Percentiles rank a stretch among this genome's conserved stretches.
phyloP scores from a whole-genome alignment of 2,113 vertebrate species.

The Xerus inauris region DNA sequence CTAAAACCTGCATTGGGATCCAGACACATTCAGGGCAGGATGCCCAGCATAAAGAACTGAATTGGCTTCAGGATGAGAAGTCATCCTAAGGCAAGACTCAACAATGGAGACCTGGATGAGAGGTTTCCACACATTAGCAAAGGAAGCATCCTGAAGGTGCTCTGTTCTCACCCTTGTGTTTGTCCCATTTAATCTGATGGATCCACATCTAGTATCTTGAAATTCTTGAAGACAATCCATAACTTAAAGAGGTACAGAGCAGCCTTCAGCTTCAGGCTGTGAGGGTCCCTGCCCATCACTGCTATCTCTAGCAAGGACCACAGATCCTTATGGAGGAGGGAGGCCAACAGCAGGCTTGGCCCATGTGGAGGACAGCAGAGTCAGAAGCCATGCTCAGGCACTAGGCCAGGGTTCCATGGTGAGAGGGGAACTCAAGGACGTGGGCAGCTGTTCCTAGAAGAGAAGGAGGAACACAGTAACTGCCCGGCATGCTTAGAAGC shows the following conservation, averaged over 20 bases:
- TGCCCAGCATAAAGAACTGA: conserved; percentile 23
- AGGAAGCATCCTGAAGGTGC: neutral
- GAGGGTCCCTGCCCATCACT: neutral
- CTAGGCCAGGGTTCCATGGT: fast-evolving
- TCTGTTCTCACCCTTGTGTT: neutral
- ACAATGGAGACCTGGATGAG: neutral
- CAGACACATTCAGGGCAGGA: neutral
- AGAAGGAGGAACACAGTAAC: neutral
- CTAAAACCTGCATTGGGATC: neutral
- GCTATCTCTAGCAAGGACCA: neutral
- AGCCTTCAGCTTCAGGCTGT: neutral
- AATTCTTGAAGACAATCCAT: neutral
- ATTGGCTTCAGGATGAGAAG: neutral
- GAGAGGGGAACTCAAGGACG: neutral
- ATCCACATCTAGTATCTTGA: neutral
- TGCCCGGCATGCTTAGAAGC: neutral
- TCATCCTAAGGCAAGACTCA: neutral
- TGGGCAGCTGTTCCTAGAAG: neutral
- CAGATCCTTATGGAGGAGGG: neutral
- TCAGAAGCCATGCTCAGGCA: neutral
- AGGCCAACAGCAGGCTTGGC: neutral
- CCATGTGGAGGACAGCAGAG: neutral
- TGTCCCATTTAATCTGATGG: neutral
- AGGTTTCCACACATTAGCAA: neutral
- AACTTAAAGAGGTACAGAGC: neutral